A percentile compares a stretch with the other conserved stretches of the same genome.
Evolutionary conservation across 2,113 vertebrate genomes (phyloP).

Genomic region (Trematocara zebra): DNA sequence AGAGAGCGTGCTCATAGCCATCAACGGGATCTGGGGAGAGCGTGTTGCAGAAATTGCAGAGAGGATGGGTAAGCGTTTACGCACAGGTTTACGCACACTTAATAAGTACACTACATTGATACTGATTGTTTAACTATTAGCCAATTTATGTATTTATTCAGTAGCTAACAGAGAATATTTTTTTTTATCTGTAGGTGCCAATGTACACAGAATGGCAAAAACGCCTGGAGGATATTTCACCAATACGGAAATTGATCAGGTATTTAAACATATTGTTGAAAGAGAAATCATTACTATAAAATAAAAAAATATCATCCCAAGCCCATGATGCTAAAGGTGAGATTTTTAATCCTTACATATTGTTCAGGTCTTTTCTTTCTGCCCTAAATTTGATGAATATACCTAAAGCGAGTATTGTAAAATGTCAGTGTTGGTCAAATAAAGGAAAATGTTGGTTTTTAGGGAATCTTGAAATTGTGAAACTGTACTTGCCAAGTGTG

Average conservation of each 20-base stretch:
- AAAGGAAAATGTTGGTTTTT: not conserved
- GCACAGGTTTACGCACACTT: not conserved
- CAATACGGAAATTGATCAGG: constrained; percentile 83
- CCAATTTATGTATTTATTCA: not conserved
- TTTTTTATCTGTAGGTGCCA: constrained; percentile 73
- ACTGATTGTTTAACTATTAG: not conserved
- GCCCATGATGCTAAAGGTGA: not conserved
- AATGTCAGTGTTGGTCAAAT: not conserved
- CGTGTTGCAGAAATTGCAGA: constrained; percentile 82
- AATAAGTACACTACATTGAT: not conserved
- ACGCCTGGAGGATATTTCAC: constrained; percentile 77
- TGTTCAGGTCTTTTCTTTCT: not conserved
- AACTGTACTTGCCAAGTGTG: not conserved
- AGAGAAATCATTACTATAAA: not conserved
- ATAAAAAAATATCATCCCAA: not conserved
- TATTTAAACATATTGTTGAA: constrained; percentile 20
- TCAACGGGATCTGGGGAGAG: constrained; percentile 91
- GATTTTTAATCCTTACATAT: not conserved
- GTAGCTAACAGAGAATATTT: not conserved
- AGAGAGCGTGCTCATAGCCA: constrained; percentile 78
- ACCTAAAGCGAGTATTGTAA: not conserved
- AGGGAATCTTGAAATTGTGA: not conserved
- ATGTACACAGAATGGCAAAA: constrained; percentile 80
- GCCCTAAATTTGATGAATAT: not conserved
- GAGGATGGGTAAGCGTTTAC: constrained; percentile 77